Conservation (phyloP, 2,888 invertebrate species). For the Monopis laevigella region DNA sequence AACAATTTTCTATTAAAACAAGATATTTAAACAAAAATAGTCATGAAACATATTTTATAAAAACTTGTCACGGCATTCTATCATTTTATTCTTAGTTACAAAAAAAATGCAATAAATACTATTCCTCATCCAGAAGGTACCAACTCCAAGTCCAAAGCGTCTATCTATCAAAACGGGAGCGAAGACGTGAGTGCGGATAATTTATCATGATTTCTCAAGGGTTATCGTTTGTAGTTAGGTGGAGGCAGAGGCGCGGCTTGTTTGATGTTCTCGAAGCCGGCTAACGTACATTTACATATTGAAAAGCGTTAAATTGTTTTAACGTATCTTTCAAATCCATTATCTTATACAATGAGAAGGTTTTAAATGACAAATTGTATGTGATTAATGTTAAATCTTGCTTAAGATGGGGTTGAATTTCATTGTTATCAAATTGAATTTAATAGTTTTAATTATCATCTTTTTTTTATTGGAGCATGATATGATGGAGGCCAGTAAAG, state of each 20-base stretch:
- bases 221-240: constrained; percentile 50
- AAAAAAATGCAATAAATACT: not conserved
- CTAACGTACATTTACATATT: constrained; percentile 39
- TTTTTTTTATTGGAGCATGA: too few species aligned
- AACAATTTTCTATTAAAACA: too few species aligned
- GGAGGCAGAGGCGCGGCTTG: constrained; percentile 39
- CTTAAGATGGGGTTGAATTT: too few species aligned
- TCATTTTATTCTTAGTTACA: too few species aligned
- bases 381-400: too few species aligned
- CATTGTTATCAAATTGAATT: too few species aligned
- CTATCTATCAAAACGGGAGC: constrained; percentile 34
- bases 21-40: too few species aligned
- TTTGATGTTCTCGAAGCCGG: constrained; percentile 21
- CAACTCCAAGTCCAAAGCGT: not conserved
- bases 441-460: too few species aligned
- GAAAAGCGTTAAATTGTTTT: constrained; percentile 46
- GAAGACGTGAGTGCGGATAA: constrained; percentile 59
- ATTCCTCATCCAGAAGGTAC: not conserved
- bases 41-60: too few species aligned
- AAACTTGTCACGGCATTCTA: too few species aligned
- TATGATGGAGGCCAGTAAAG: too few species aligned
- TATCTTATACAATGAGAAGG: not conserved
- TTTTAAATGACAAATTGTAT: too few species aligned
- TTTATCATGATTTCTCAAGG: constrained; percentile 63
- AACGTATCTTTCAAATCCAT: constrained; percentile 7